Evolutionary conservation across 2,888 invertebrate species (phyloP).

Genomic region (Hirtodrosophila cameraria): DNA sequence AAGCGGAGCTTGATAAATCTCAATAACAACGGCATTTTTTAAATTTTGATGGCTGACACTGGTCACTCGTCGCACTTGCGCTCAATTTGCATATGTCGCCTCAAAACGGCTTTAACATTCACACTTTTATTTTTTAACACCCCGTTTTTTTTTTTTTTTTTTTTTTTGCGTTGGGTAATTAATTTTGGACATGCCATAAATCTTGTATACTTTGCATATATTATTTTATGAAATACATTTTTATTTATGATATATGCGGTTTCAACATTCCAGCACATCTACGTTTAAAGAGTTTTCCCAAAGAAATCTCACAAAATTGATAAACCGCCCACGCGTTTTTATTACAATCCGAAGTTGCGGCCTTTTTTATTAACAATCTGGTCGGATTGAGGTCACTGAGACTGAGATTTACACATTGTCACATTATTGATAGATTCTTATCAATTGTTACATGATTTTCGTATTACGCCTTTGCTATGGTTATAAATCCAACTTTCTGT

Average conservation of each 20-base stretch:
- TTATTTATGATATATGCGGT: slow-evolving; percentile 69
- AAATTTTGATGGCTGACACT: slow-evolving; percentile 39
- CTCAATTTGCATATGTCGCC: slow-evolving; percentile 53
- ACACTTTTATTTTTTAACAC: slow-evolving; percentile 23
- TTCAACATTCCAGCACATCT: slow-evolving; percentile 62
- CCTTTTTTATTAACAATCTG: slow-evolving; percentile 53
- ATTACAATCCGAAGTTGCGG: slow-evolving; percentile 35
- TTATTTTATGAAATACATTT: slow-evolving; percentile 63
- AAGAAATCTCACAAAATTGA: slow-evolving; percentile 18
- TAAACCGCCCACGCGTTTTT: slow-evolving; percentile 54
- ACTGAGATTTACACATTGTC: slow-evolving; percentile 67
- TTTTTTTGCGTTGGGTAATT: slow-evolving; percentile 57
- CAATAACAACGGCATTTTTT: slow-evolving; percentile 48
- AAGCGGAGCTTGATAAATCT: slow-evolving; percentile 57
- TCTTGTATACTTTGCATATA: slow-evolving; percentile 75
- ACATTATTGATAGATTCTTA: slow-evolving; percentile 68
- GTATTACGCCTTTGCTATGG: slow-evolving; percentile 45
- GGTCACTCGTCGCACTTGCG: slow-evolving; percentile 56
- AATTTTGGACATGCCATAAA: slow-evolving; percentile 72
- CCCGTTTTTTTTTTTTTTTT: slow-evolving; percentile 18
- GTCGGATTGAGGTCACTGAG: slow-evolving; percentile 67
- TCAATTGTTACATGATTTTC: slow-evolving; percentile 71
- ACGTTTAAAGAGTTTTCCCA: slow-evolving; percentile 48
- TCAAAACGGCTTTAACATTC: slow-evolving; percentile 47
- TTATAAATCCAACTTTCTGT: slow-evolving; percentile 5